These are phyloP conservation scores for Acanthochromis polyacanthus DNA, from an alignment of 2,113 vertebrate species.

Conservation along the genomic window DNA sequence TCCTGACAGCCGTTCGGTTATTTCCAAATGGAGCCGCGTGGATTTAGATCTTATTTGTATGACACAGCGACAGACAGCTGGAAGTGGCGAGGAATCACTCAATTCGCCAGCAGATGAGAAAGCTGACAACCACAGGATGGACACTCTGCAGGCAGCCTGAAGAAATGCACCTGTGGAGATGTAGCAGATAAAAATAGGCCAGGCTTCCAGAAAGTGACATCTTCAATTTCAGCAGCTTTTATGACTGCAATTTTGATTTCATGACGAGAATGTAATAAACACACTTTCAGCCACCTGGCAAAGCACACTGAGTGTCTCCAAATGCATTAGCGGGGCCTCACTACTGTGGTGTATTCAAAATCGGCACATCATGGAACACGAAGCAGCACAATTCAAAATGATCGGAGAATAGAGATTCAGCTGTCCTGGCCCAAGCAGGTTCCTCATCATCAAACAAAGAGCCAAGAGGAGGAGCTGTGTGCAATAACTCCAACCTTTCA, in stretches of 20 bases:
- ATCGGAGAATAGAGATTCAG: not conserved
- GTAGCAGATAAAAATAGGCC: not conserved
- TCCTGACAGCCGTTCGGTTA: slow-evolving; percentile 18
- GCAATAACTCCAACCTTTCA: slow-evolving; percentile 15
- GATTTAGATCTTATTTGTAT: slow-evolving; percentile 36
- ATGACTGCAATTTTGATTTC: not conserved
- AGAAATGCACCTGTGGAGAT: slow-evolving; percentile 1
- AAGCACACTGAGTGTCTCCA: not conserved
- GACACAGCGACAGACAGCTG: slow-evolving; percentile 36
- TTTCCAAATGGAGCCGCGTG: slow-evolving; percentile 26
- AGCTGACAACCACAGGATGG: slow-evolving; percentile 34
- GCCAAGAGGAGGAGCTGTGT: not conserved
- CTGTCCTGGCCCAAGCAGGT: not conserved
- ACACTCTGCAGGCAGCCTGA: not conserved
- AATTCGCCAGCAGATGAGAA: slow-evolving; percentile 36
- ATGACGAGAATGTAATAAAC: not conserved
- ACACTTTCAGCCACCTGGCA: not conserved
- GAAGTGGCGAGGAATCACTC: slow-evolving; percentile 35
- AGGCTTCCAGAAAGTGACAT: not conserved
- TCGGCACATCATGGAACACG: too few species aligned
- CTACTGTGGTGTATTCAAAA: not conserved
- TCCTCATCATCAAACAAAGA: not conserved
- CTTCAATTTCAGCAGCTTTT: not conserved
- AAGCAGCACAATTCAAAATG: too few species aligned
- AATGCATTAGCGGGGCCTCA: not conserved